Base-by-base conservation (phyloP, 2,797 vertebrate genomes). In the Rhinoraja longicauda region DNA sequence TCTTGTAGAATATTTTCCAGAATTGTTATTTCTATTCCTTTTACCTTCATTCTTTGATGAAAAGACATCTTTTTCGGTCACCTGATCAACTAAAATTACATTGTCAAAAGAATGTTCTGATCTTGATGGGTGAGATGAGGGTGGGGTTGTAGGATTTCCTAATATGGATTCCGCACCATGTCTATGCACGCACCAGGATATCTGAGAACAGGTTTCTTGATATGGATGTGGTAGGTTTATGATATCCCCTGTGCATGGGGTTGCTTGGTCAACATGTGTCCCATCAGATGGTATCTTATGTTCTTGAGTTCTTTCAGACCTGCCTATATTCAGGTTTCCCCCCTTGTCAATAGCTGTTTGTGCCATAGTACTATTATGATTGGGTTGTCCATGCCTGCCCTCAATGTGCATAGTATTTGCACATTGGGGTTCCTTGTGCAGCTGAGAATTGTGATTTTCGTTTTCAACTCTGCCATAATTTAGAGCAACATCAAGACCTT, bases 251-350 rank as follows among this genome's bases (percentile, higher is more conserved):
- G 67, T 32, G 0, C 10, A 72, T 29, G 67, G 36, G 45, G 21
- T 73, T 7, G 67, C 21, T 15, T 91, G 32, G 24, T 73, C 36
- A 1, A 70, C n/a, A 13, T 62, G 90, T 53, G 73, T 70, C 0
- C 93, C 93, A 93, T 94, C 95, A 0, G 93, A 94, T 94, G 94
- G 94, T 64, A 94, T 93, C 62, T 93, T 94, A n/a, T 88, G 57
- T 7, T 75, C 82, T 1, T 32, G 62, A 77, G 93, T 93, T 0
- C 76, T 73, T 0, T 53, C 78, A 0, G 79, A 93, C 92, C 95
- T 94, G 24, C 94, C 94, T n/a, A 95, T 93, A 67, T 95, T 95
- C 70, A 96, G 93, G 81, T 94, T 93, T 0, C 95, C 95, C 77
- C 94, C 93, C 93, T 95, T 95, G 59, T 94, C 92, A 0, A 94